Percentiles rank a stretch among this genome's conserved stretches.
Conservation (phyloP, 2,797 vertebrate genomes). For the Nyctibius grandis region DNA sequence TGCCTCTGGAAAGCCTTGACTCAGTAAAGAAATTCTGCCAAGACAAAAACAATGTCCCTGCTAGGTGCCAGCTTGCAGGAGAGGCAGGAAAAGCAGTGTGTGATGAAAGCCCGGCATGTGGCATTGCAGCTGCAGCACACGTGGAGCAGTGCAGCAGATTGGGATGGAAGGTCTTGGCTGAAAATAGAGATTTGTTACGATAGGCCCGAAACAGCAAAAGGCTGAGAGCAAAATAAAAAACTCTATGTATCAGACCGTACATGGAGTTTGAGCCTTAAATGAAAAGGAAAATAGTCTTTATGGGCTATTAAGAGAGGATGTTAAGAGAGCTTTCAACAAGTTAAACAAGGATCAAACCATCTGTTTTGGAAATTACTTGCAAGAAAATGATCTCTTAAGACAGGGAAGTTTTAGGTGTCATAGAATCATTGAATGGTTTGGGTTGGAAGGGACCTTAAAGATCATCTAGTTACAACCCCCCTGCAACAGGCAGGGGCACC, state of each 20-base stretch:
- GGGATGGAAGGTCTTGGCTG: not conserved
- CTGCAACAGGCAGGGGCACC: no score
- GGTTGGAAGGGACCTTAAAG: no score
- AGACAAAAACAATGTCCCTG: not conserved
- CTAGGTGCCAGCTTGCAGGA: not conserved
- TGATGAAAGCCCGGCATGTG: rapidly evolving
- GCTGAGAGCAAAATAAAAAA: not conserved
- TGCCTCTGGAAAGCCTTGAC: not conserved
- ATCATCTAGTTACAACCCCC: no score
- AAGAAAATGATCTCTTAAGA: not conserved
- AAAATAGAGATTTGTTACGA: not conserved
- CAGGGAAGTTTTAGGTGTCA: not conserved
- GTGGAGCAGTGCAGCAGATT: rapidly evolving
- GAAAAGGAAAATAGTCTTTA: not conserved
- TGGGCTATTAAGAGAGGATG: not conserved
- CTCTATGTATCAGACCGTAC: no score
- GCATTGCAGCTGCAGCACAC: not conserved
- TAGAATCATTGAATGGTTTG: no score
- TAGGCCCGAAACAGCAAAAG: not conserved
- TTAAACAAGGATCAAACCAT: not conserved
- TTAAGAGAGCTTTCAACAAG: not conserved
- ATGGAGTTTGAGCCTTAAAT: not conserved
- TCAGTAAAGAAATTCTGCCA: not conserved
- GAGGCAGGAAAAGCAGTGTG: no score
- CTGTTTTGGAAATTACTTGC: not conserved